These are phyloP conservation scores for Takifugu ocellatus DNA, from an alignment of 2,797 vertebrate species.

Conservation along the genomic window DNA sequence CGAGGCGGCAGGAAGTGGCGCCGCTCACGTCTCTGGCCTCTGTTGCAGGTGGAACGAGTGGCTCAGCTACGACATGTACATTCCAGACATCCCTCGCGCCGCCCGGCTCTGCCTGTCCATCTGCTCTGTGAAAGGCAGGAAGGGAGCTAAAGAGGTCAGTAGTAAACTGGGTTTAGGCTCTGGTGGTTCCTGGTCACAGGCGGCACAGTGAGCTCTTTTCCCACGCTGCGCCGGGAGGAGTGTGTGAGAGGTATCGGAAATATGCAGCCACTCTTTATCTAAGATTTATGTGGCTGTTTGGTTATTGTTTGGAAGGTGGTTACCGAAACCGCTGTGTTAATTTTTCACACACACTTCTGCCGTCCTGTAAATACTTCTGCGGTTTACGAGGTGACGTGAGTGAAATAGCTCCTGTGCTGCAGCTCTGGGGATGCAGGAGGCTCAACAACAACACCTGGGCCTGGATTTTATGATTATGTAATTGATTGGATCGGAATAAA, in stretches of 20 bases:
- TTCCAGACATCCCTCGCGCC: conserved; percentile 93
- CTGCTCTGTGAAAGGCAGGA: conserved; percentile 96
- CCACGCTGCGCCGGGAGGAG: neutral
- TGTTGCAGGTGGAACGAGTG: conserved; percentile 93
- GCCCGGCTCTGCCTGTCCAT: conserved; percentile 97
- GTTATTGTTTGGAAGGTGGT: neutral
- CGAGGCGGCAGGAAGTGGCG: neutral
- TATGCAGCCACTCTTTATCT: conserved; percentile 1
- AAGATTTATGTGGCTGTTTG: neutral
- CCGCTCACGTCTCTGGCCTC: conserved; percentile 5
- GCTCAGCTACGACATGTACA: conserved; percentile 96
- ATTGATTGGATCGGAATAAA: too few relatives aligned
- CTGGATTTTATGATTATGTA: too few relatives aligned
- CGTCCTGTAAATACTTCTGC: neutral
- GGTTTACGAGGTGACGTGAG: too few relatives aligned
- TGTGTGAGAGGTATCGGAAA: neutral
- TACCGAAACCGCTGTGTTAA: neutral
- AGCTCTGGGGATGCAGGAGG: too few relatives aligned
- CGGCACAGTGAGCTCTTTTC: neutral
- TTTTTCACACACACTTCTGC: neutral
- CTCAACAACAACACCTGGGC: too few relatives aligned
- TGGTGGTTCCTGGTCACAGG: neutral
- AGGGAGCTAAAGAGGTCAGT: conserved; percentile 95
- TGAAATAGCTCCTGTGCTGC: too few relatives aligned
- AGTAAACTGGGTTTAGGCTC: neutral